Conservation (phyloP, 2,797 vertebrate genomes). For the Melanotaenia pygmaea region DNA sequence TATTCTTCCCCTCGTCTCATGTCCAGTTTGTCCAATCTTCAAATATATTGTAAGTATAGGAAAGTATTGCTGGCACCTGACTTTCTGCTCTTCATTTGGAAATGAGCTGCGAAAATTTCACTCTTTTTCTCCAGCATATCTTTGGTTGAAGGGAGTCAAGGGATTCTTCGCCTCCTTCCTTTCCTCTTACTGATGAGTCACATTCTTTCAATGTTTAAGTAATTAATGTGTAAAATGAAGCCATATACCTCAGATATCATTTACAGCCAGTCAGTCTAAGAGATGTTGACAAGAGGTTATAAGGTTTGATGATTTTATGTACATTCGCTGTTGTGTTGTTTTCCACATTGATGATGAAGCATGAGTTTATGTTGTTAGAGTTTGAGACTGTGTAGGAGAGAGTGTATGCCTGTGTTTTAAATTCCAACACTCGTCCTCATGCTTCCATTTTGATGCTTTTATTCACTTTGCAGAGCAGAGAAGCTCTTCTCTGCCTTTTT, state of each 20-base stretch:
- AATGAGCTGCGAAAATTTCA: conserved; percentile 10
- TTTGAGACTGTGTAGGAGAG: conserved; percentile 57
- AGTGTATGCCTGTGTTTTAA: conserved; percentile 22
- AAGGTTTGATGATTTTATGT: conserved; percentile 50
- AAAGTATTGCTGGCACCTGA: conserved; percentile 3
- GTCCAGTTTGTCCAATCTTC: not conserved
- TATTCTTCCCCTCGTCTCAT: conserved; percentile 21
- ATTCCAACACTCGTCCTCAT: conserved; percentile 21
- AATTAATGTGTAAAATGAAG: conserved; percentile 67
- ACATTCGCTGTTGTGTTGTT: conserved; percentile 63
- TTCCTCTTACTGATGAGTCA: conserved; percentile 22
- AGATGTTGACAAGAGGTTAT: conserved; percentile 43
- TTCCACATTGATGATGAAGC: conserved; percentile 52
- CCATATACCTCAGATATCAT: conserved; percentile 76
- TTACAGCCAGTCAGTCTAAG: conserved; percentile 52
- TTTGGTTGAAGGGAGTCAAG: conserved; percentile 18
- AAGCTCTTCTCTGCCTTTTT: conserved; percentile 43
- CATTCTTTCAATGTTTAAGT: conserved; percentile 47
- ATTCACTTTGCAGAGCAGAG: conserved; percentile 26
- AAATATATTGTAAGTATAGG: conserved; percentile 17
- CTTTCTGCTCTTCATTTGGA: conserved; percentile 19
- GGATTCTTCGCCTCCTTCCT: conserved; percentile 22
- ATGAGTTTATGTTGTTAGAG: conserved; percentile 68
- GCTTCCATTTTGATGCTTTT: conserved; percentile 24
- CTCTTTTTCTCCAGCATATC: conserved; percentile 28